Base-by-base conservation (phyloP, 1,140 invertebrate species). In the Nixonia krombeini region DNA sequence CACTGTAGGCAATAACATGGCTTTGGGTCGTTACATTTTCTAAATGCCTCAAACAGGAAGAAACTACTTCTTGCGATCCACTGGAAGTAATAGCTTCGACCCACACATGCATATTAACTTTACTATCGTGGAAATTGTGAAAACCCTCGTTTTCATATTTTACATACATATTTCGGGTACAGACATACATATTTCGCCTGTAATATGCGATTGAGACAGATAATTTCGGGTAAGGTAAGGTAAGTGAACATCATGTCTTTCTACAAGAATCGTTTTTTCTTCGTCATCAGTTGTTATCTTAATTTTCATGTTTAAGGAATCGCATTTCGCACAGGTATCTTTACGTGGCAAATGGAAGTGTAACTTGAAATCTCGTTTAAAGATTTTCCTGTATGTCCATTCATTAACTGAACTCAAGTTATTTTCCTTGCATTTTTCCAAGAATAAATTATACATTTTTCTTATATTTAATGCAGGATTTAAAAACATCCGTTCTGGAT, bases 1-100 rank as follows among this genome's bases (percentile, higher is more conserved):
- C 74, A 65, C 66, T 74, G 40, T 74, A 75, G 9, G 57, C 58
- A 46, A 69, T 76, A 53, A 74, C 37, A 50, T 72, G 64, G 2
- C 50, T 31, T 72, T 75, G 56, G 7, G 52, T 62, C 29, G 44
- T 61, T 33, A 66, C 51, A 61, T 70, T 70, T 59, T 70, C 15
- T 45, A 74, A 44, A 57, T 75, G 69, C 18, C 44, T 74, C 40
- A 70, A 35, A 28, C 17, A 28, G 25, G 64, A 64, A 21, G 68
- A 75, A 40, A 28, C 49, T 53, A 77, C 42, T 70, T 75, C 74
- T 53, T 74, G 70, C 10, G 68, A 64, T 29, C 70, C 66, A 38
- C 70, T 75, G 2, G 62, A 70, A 25, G 63, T 67, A 47, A 70
- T 59, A 9, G 52, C 72, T 56, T 76, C 59, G 28, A 72, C 51